Evolutionary conservation across 2,797 vertebrate genomes (phyloP), one percentile per base, ranked within the genome.

Genomic region (Threskiornis aethiopicus): DNA sequence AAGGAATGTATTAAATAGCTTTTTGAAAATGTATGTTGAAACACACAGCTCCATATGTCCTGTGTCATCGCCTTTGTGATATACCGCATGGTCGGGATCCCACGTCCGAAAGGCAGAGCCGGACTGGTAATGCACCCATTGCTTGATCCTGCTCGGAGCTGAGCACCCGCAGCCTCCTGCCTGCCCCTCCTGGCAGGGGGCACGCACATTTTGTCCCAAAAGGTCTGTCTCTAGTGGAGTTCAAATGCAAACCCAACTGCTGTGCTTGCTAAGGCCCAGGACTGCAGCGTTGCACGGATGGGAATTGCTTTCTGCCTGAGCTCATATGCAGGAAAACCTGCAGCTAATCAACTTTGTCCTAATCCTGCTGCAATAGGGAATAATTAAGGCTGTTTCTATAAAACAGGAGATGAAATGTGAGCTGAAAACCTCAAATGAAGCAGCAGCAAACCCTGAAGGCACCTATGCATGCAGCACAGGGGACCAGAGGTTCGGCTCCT

Each of bases 1-100:
- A 54, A 84, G 94, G 97, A 97, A 98, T 97, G 97, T 64, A 57
- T 76, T 4, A 16, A 87, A 39, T 47, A 41, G 91, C 82, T 76
- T 75, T 88, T 82, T 47, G 70, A n/a, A 92, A 86, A 93, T 93
- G 94, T 51, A 46, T 84, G 73, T 78, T 46, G 95, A 83, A 86
- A 28, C 87, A 69, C 72, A 61, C 26, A 46, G 92, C 93, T 96
- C 96, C 96, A 18, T 65, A 61, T 84, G 94, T 64, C 78, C 94
- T 2, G 0, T 89, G 93, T 96, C 96, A 77, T 67, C 39, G 5
- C 67, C 84, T 35, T 25, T 42, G 51, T 9, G 82, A 92, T 87
- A 26, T 9, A 80, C 22, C 5, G 3, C 5, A 4, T 3, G 11
- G 26, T 26, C 0, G 0, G 15, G 62, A 59, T 41, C 41, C 51